phyloP scores from a whole-genome alignment of 2,888 invertebrate genomes.

The Chrysomela aeneicollis region DNA sequence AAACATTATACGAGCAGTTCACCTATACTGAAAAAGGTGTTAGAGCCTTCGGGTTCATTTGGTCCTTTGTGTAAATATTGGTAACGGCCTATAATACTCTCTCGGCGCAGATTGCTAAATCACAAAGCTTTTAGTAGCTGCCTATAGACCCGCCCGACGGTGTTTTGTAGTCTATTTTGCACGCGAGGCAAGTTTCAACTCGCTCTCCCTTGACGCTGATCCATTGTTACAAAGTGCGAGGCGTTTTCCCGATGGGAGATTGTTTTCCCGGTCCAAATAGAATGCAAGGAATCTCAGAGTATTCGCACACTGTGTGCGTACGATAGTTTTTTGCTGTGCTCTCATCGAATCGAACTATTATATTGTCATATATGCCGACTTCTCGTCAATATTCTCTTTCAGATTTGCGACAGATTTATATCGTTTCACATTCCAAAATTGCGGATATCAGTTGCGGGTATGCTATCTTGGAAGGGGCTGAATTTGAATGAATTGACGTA shows the following conservation, averaged over 20 bases:
- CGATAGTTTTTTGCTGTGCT: too few relatives aligned
- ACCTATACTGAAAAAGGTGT: slow-evolving; percentile 29
- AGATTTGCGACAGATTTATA: too few relatives aligned
- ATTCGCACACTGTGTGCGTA: neutral
- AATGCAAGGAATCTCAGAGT: neutral
- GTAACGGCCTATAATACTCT: slow-evolving; percentile 42
- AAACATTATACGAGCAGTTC: too few relatives aligned
- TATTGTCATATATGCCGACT: too few relatives aligned
- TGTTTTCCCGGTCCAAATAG: slow-evolving; percentile 20
- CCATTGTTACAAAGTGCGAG: slow-evolving; percentile 34
- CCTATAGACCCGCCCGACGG: slow-evolving; percentile 33
- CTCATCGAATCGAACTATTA: too few relatives aligned
- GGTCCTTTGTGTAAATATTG: slow-evolving; percentile 45
- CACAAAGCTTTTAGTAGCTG: slow-evolving; percentile 52
- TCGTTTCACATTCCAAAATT: too few relatives aligned
- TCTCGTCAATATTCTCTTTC: too few relatives aligned
- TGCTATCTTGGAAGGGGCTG: too few relatives aligned
- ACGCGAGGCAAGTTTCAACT: neutral
- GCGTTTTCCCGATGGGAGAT: slow-evolving; percentile 37
- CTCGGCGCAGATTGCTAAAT: slow-evolving; percentile 50
- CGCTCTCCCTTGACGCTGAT: slow-evolving; percentile 20
- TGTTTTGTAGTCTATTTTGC: slow-evolving; percentile 27
- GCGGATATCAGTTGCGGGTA: too few relatives aligned
- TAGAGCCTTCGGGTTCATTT: slow-evolving; percentile 31
- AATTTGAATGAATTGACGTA: too few relatives aligned